Base-by-base conservation (phyloP, 1,140 invertebrate species). In the Holcopasites calliopsidis region DNA sequence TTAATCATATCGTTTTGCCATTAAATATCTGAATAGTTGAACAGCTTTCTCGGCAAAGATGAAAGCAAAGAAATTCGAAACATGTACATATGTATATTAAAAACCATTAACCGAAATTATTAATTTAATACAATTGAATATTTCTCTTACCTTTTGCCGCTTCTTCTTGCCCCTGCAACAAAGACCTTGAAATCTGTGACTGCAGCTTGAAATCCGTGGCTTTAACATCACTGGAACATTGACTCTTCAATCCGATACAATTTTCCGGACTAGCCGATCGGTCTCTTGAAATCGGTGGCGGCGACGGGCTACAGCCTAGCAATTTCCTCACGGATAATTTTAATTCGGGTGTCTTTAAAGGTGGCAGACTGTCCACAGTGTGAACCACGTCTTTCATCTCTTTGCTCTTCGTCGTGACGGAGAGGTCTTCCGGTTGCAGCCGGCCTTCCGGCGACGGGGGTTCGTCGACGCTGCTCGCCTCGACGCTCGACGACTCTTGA, bases 321-420 rank as follows among this genome's bases (percentile, higher is more conserved):
- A 90, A 55, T 71, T 90, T 90, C 38, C 88, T 79, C 23, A 90
- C 89, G 26, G 86, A 91, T n/a, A 87, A 83, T 66, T 86, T 90
- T n/a, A 88, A 72, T 78, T 88, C 91, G 16, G 86, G 89, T 18
- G 85, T 89, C 69, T 85, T 92, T 31, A 77, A 60, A 47, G 76
- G 77, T 26, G 77, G 61, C 1, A 76, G 44, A 10, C 28, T 79
- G 21, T 84, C 82, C 28, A n/a, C 44, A 8, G 64, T 58, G 42
- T 76, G 66, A 0, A 21, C 33, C 18, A 52, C 62, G 57, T 77
- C 78, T 26, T 77, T 80, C 33, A 33, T n/a, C n/a, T 86, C 84
- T 78, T 86, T 85, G 47, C 71, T 74, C 64, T 86, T 82, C 49
- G 86, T 83, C 60, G 87, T 75, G 21, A 89, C 76, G 10, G 87